A percentile compares a stretch with the other conserved stretches of the same genome.
Evolutionary conservation across 2,113 vertebrate species (phyloP).

Genomic region (Corythoichthys haematopterus): DNA sequence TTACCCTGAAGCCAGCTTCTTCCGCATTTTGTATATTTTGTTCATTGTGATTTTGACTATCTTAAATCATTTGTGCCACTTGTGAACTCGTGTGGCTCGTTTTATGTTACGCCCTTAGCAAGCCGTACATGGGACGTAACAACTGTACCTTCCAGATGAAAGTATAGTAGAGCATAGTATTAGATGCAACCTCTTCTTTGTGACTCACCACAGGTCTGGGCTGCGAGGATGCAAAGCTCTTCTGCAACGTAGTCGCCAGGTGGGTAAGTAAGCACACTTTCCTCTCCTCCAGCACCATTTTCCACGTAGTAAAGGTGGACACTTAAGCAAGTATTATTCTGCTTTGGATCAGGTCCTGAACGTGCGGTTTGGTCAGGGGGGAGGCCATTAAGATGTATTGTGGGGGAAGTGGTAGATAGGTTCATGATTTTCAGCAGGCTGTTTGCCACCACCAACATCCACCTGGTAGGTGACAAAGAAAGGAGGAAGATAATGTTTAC

Average conservation of each 20-base stretch:
- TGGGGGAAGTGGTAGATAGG: constrained; percentile 46
- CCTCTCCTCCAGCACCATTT: constrained; percentile 33
- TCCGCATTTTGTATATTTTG: too few relatives aligned
- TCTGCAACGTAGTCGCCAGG: constrained; percentile 83
- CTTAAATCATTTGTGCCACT: too few relatives aligned
- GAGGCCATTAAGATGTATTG: constrained; percentile 21
- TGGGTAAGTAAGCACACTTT: constrained; percentile 74
- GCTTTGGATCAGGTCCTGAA: constrained; percentile 63
- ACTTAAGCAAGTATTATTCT: constrained; percentile 65
- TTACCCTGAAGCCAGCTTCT: too few relatives aligned
- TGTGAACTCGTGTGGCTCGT: too few relatives aligned
- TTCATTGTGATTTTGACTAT: too few relatives aligned
- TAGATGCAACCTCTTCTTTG: not conserved
- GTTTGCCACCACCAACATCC: constrained; percentile 67
- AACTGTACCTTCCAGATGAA: too few relatives aligned
- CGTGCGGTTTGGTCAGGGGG: constrained; percentile 51
- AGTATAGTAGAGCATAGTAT: not conserved
- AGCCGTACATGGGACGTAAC: too few relatives aligned
- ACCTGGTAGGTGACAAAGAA: constrained; percentile 36
- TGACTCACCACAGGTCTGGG: constrained; percentile 86
- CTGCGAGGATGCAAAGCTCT: constrained; percentile 84
- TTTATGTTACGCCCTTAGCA: too few relatives aligned
- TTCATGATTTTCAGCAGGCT: constrained; percentile 83
- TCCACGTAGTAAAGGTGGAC: constrained; percentile 81
- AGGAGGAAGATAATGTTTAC: not conserved